Evolutionary conservation across 2,113 vertebrate species (phyloP), one percentile per base, ranked within the genome.

Genomic region (Paradoxurus hermaphroditus): DNA sequence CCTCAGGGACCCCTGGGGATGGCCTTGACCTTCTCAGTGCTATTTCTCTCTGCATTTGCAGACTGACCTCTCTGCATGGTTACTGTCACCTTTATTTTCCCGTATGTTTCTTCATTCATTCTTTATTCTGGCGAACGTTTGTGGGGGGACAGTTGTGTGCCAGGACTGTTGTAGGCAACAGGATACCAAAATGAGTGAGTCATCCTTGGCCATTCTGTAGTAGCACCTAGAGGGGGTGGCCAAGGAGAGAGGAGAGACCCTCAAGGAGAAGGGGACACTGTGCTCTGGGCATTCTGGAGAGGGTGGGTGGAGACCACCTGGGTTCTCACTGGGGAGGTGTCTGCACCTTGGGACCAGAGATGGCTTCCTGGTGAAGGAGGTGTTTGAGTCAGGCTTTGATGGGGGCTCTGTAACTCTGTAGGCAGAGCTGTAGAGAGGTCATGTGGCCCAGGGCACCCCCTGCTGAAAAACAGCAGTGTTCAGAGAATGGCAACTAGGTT

Each of bases 1-100:
- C 44, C 82, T 39, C 44, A 8, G 25, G 7, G 11, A 59, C n/a
- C 16, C 34, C 25, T 15, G 41, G 3, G 34, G 3, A n/a, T 0
- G 1, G 41, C 10, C 34, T 13, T 5, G 73, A 21, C 34, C 0
- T 16, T 25, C 11, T 88, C 25, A 39, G 23, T 19, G 12, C 63
- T 31, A 0, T 23, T 49, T 72, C 75, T 82, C 63, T 72, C 75
- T 70, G 36, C 4, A 2, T 25, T 29, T 12, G 4, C 41, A 59
- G 29, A 39, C 16, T 34, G 77, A 36, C 36, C 11, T 44, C 36
- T 68, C 46, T 3, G 7, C 36, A 1, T 21, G 44, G 59, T 56
- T 14, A 19, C 78, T 29, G 41, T n/a, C 14, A 3, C 31, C 21
- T 77, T 67, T 11, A n/a, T 53, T 29, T 36, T 13, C 21, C 46